phyloP scores from a whole-genome alignment of 2,888 invertebrate species.

The Tetanocera ferruginea region DNA sequence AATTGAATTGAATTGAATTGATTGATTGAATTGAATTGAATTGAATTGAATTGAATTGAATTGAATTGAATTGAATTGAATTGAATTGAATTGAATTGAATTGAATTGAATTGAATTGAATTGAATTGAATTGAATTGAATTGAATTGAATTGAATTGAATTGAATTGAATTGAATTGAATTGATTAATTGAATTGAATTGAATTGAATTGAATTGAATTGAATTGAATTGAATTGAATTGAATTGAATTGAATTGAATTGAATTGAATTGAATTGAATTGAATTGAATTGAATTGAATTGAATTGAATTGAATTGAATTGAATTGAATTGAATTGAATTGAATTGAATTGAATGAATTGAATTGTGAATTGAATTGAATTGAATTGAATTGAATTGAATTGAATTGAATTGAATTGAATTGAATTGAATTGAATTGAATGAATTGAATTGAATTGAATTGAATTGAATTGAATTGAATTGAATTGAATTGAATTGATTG shows the following conservation, averaged over 20 bases:
- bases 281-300: slow-evolving; percentile 14
- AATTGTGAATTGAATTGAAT: neutral
- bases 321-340: slow-evolving; percentile 1
- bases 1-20: slow-evolving; percentile 9
- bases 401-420: neutral
- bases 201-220: slow-evolving; percentile 11
- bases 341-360: neutral
- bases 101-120: slow-evolving; percentile 1
- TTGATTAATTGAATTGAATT: slow-evolving; percentile 14
- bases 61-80: slow-evolving; percentile 9
- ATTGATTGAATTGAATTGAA: slow-evolving; percentile 1
- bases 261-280: slow-evolving; percentile 8
- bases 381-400: slow-evolving; percentile 4
- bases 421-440: slow-evolving; percentile 1
- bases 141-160: slow-evolving; percentile 13
- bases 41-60: slow-evolving; percentile 9
- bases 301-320: slow-evolving; percentile 18
- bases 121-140: slow-evolving; percentile 9
- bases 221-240: slow-evolving; percentile 4
- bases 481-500: neutral
- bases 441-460: neutral
- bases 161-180: slow-evolving; percentile 18
- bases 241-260: slow-evolving; percentile 4
- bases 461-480: neutral
- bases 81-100: slow-evolving; percentile 1